Base-by-base conservation (phyloP, 2,888 invertebrate genomes). In the Neoscelio sp. region DNA sequence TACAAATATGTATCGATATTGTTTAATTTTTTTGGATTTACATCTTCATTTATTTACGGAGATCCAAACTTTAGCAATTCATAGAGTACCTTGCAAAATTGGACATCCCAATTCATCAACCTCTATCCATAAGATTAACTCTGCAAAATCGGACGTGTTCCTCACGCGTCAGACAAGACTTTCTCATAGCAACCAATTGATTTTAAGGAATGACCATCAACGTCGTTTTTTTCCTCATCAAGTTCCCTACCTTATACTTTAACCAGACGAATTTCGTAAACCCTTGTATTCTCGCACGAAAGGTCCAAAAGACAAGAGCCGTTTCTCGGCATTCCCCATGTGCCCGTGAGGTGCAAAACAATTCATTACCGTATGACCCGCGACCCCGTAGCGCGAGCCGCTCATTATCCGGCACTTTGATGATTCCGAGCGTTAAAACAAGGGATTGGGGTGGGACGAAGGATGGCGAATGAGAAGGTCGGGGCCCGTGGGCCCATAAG, bases 351-450 rank as follows among this genome's bases (percentile, higher is more conserved):
- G 88, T 89, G 88, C 85, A 88, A 89, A 89, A 88, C 87, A 89
- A 89, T 89, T 89, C 88, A 89, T 89, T 89, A 89, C 86, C 84
- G 79, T 75, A 75, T 84, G 86, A 87, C 85, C 88, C 82, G 60
- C 80, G 87, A 88, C 87, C 88, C 68, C 68, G 74, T 71, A 83
- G 85, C 86, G 86, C 87, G 87, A 87, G 87, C 82, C 85, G 86
- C 88, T 89, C 89, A 89, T 89, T 89, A 89, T 86, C 86, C 85
- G 67, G 82, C 84, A 85, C 88, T 89, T 89, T 89, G 89, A 89
- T 88, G 88, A 86, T 87, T 82, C 84, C 86, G 83, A 80, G 80
- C 68, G 62, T 52, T 60, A 70, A 73, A 70, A 48, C 28, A 48
- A 33, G 52, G 60, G 62, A 12, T 20, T 15, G 46, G 10, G 56